phyloP scores from a whole-genome alignment of 1,140 invertebrate genomes.

The Cotesia typhae region DNA sequence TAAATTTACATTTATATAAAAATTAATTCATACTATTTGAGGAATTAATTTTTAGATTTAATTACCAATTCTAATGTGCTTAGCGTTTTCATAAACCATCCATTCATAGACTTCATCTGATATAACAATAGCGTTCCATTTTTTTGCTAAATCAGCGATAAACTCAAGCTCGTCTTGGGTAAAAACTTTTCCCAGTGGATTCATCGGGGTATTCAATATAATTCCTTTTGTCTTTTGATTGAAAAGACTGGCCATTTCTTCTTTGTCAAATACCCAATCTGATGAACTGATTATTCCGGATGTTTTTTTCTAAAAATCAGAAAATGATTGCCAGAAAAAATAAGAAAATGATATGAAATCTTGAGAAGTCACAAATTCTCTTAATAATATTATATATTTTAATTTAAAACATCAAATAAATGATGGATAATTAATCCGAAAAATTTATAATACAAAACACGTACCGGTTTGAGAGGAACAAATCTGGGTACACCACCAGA shows the following conservation, averaged over 20 bases:
- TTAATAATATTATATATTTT: no score
- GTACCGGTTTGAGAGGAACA: conserved; percentile 86
- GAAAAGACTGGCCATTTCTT: conserved; percentile 86
- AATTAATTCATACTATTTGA: no score
- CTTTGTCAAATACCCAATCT: conserved; percentile 89
- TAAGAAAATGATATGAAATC: no score
- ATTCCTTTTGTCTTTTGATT: conserved; percentile 93
- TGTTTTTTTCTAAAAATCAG: conserved; percentile 56
- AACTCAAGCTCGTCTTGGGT: conserved; percentile 74
- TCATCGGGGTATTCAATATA: conserved; percentile 96
- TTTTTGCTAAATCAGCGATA: conserved; percentile 89
- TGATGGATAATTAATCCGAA: not conserved
- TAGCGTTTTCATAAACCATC: conserved; percentile 86
- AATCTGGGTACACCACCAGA: conserved; percentile 89
- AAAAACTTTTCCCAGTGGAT: conserved; percentile 94
- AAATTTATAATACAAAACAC: conserved; percentile 41
- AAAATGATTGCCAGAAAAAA: no score
- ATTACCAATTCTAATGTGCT: conserved; percentile 90
- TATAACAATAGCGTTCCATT: conserved; percentile 91
- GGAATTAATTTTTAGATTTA: conserved; percentile 15
- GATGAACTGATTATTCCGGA: conserved; percentile 70
- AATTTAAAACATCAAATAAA: no score
- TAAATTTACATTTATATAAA: no score
- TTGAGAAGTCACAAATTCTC: no score
- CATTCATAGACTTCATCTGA: conserved; percentile 99